A percentile compares a stretch with the other conserved stretches of the same genome.
These are phyloP conservation scores for Apamea sordens DNA, from an alignment of 2,888 invertebrate genomes.

Conservation along the genomic window DNA sequence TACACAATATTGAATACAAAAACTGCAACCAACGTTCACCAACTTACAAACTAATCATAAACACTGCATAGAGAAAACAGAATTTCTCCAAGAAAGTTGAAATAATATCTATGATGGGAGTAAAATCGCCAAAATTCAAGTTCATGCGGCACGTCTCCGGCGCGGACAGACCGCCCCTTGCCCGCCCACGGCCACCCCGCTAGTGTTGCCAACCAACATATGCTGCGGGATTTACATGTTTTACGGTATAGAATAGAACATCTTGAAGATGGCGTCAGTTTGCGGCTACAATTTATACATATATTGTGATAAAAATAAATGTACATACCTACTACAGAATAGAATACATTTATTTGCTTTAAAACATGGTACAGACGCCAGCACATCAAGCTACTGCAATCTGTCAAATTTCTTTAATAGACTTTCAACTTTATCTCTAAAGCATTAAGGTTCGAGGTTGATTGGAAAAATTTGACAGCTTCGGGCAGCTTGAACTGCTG, in stretches of 20 bases:
- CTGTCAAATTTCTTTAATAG: too few species aligned
- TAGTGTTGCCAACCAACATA: conserved; percentile 50
- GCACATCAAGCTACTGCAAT: too few species aligned
- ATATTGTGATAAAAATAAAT: neutral
- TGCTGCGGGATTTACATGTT: conserved; percentile 46
- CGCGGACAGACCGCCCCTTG: conserved; percentile 37
- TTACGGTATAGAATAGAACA: conserved; percentile 19
- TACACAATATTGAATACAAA: conserved; percentile 3
- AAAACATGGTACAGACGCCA: too few species aligned
- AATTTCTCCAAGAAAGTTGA: conserved; percentile 51
- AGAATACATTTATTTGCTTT: too few species aligned
- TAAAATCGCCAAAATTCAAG: conserved; percentile 70
- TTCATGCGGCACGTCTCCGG: conserved; percentile 66
- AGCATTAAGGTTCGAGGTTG: too few species aligned
- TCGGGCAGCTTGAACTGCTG: too few species aligned
- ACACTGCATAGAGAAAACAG: conserved; percentile 39
- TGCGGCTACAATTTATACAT: neutral
- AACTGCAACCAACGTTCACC: conserved; percentile 2
- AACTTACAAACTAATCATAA: conserved; percentile 56
- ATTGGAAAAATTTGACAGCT: too few species aligned
- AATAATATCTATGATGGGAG: conserved; percentile 67
- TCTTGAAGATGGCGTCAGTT: conserved; percentile 17
- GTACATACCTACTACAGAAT: neutral
- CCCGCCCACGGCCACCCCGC: conserved; percentile 38
- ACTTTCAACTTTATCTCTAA: too few species aligned